Evolutionary conservation across 2,888 invertebrate species (phyloP).

Genomic region (Chironomus riparius): DNA sequence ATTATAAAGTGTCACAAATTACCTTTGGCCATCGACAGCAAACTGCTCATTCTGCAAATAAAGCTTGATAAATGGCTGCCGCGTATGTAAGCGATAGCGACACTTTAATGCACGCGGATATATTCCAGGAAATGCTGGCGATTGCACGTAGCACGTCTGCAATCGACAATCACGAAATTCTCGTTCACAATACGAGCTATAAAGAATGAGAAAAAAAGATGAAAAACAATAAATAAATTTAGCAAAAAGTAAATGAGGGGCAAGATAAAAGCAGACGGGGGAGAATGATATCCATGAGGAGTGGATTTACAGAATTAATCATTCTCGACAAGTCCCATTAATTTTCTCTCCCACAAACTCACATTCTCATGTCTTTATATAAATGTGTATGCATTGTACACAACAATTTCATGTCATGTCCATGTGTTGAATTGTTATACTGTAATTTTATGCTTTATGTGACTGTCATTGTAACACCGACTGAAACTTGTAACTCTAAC

Average conservation of each 20-base stretch:
- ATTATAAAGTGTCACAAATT: conserved; percentile 27
- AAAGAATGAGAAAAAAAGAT: background rate
- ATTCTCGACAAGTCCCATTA: conserved; percentile 21
- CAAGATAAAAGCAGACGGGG: too few relatives aligned
- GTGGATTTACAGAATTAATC: conserved; percentile 4
- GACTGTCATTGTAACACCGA: background rate
- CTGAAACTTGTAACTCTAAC: too few relatives aligned
- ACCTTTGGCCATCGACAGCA: conserved; percentile 80
- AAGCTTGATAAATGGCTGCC: conserved; percentile 79
- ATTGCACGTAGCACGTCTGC: conserved; percentile 89
- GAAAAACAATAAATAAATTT: background rate
- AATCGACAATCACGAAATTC: conserved; percentile 80
- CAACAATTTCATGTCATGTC: background rate
- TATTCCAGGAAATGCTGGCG: conserved; percentile 85
- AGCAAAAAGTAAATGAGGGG: too few relatives aligned
- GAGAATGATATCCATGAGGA: background rate
- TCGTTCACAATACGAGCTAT: conserved; percentile 76
- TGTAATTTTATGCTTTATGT: background rate
- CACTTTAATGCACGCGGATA: conserved; percentile 86
- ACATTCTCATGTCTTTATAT: background rate
- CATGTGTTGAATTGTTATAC: background rate
- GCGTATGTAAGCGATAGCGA: conserved; percentile 81
- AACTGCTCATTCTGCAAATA: conserved; percentile 91
- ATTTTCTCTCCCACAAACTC: background rate
- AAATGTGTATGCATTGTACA: background rate